Percentiles rank a stretch among this genome's conserved stretches.
These are phyloP conservation scores for Drosophila lacertosa DNA, from an alignment of 1,140 invertebrate genomes.

Conservation along the genomic window DNA sequence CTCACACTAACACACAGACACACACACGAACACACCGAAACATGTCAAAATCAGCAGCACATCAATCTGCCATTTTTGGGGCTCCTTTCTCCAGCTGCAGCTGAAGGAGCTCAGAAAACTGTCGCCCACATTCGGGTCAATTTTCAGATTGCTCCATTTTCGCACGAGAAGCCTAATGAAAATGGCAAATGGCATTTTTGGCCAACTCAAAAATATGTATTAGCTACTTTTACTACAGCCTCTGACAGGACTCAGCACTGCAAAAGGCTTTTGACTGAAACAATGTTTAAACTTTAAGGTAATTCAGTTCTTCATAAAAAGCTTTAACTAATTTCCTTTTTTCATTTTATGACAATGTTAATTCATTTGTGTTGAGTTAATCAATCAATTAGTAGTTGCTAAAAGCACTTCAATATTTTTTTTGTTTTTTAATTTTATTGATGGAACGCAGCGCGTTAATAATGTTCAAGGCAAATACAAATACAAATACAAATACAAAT, in stretches of 20 bases:
- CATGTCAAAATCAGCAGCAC: conserved; percentile 33
- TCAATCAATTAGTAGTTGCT: conserved; percentile 9
- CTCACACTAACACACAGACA: not conserved
- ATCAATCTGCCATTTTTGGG: conserved; percentile 34
- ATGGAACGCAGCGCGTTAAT: conserved; percentile 57
- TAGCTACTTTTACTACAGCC: too few relatives aligned
- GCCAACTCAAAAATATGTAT: not conserved
- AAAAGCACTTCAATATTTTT: conserved; percentile 2
- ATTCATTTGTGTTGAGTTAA: conserved; percentile 1
- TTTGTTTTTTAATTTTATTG: conserved; percentile 40
- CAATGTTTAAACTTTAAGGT: too few relatives aligned
- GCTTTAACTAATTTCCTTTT: too few relatives aligned
- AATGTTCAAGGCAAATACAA: conserved; percentile 58
- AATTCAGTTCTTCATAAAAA: too few relatives aligned
- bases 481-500: conserved; percentile 34
- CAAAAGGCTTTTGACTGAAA: too few relatives aligned
- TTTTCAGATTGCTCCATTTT: not conserved
- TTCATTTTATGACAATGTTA: not conserved
- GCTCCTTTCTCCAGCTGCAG: conserved; percentile 5
- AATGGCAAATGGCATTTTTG: conserved; percentile 69
- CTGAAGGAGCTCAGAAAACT: conserved; percentile 19
- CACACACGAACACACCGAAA: not conserved
- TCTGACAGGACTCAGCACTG: too few relatives aligned
- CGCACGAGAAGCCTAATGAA: conserved; percentile 54
- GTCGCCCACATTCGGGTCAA: not conserved